Percentiles rank a stretch among this genome's conserved stretches.
phyloP scores from a whole-genome alignment of 2,797 vertebrate genomes.

The Rallus crepitans region DNA sequence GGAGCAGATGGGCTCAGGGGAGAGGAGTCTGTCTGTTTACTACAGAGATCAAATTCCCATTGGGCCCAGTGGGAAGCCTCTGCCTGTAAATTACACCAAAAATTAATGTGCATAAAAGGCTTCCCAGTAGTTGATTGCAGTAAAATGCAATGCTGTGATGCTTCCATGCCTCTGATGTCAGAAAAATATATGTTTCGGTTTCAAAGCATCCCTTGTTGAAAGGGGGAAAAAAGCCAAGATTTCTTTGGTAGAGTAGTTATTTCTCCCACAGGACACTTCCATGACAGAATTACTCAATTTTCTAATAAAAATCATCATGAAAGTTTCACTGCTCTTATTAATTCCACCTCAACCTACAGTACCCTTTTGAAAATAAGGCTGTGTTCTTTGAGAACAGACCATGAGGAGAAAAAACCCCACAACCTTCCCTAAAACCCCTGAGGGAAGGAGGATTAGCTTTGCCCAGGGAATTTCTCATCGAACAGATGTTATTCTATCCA shows the following conservation, averaged over 20 bases:
- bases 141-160: not conserved
- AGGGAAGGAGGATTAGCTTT: not conserved
- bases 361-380: not conserved
- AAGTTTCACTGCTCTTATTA: slow-evolving; percentile 20
- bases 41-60: not conserved
- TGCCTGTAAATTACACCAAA: not conserved
- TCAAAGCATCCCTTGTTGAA: slow-evolving; percentile 1
- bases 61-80: not conserved
- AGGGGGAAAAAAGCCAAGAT: not conserved
- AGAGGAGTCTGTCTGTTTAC: not conserved
- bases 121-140: not conserved
- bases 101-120: slow-evolving; percentile 38
- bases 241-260: not conserved
- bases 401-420: not conserved
- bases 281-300: slow-evolving; percentile 7
- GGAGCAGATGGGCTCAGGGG: not conserved
- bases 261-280: not conserved
- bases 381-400: not conserved
- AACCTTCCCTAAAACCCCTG: not conserved
- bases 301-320: slow-evolving; percentile 22
- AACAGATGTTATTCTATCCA: not conserved
- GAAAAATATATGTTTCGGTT: not conserved
- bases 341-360: not conserved
- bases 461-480: not conserved
- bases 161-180: not conserved